Base-by-base conservation (phyloP, 2,888 invertebrate genomes). In the Kuschelorhynchus macadamiae region DNA sequence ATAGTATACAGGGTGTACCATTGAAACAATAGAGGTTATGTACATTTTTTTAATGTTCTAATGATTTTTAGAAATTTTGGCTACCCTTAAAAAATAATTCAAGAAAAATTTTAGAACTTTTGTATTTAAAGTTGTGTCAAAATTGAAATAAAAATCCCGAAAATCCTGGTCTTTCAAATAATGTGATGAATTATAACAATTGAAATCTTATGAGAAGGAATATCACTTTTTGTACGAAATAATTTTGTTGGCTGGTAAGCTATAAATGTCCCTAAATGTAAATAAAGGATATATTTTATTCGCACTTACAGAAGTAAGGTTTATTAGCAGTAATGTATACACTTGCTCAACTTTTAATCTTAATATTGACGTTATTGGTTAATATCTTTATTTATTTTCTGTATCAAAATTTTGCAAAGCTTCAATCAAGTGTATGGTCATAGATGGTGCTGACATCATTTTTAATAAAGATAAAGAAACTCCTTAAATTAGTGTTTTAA, bases 271-370 rank as follows among this genome's bases (percentile, higher is more conserved):
- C 56, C 56, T 18, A 30, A 20, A 67, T 73, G 72, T 66, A 61
- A 70, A 66, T 72, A 74, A 59, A 69, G 62, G 62, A 72, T 72
- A 67, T 71, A 72, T 72, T 67, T 60, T 66, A 67, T 63, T 56
- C 20, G 55, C 53, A 42, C 66, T 68, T 71, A 69, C 65, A 71
- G 68, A 55, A 71, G 33, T 71, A 70, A 69, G 64, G 69, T 68
- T 72, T 74, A 69, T 75, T 79, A 80, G 77, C 76, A 79, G 75
- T 79, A 81, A 78, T 81, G 77, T 81, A 81, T 81, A 82, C 82
- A 83, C 81, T 82, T 83, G 83, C 82, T 83, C 83, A 83, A 83
- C 79, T 76, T 75, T 75, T 76, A 67, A 74, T 76, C 73, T 55
- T 76, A 66, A 53, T 70, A 65, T 14, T 60, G 52, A 56, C 30